Percentiles rank a stretch among this genome's conserved stretches.
Evolutionary conservation across 2,113 vertebrate genomes (phyloP).

Genomic region (Hippocampus zosterae): DNA sequence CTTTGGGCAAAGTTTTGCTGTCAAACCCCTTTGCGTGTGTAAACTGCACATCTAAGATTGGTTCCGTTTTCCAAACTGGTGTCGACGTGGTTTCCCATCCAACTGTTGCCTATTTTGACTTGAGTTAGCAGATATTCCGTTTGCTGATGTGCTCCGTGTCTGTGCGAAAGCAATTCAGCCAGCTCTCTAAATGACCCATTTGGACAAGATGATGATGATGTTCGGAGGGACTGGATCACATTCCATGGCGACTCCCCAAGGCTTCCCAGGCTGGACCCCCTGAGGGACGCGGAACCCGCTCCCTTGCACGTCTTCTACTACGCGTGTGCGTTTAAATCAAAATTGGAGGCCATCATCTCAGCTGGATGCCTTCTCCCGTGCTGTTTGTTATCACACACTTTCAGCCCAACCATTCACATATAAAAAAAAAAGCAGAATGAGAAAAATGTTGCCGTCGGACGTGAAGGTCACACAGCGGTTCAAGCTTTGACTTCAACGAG

Average conservation of each 20-base stretch:
- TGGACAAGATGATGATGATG: conserved; percentile 31
- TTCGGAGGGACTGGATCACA: conserved; percentile 12
- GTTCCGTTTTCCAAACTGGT: neutral
- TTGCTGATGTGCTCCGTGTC: neutral
- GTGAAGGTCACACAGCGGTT: conserved; percentile 19
- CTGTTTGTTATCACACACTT: conserved; percentile 22
- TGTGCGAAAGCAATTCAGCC: neutral
- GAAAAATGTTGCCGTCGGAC: neutral
- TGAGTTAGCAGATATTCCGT: neutral
- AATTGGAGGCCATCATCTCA: conserved; percentile 42
- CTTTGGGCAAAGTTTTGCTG: neutral
- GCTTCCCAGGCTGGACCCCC: conserved; percentile 38
- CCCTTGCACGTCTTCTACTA: conserved; percentile 17
- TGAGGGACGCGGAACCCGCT: conserved; percentile 11
- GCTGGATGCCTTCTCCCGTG: conserved; percentile 31
- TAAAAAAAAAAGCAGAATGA: neutral
- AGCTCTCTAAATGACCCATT: conserved; percentile 28
- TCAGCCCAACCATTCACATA: conserved; percentile 11
- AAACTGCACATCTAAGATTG: neutral
- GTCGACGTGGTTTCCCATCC: conserved; percentile 26
- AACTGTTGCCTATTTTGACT: conserved; percentile 50
- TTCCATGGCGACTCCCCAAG: conserved; percentile 34
- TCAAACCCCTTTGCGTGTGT: neutral
- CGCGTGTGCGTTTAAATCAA: conserved; percentile 26
- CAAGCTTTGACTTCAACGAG: conserved; percentile 1